Base-by-base conservation (phyloP, 2,113 vertebrate genomes). In the Elachura formosa region DNA sequence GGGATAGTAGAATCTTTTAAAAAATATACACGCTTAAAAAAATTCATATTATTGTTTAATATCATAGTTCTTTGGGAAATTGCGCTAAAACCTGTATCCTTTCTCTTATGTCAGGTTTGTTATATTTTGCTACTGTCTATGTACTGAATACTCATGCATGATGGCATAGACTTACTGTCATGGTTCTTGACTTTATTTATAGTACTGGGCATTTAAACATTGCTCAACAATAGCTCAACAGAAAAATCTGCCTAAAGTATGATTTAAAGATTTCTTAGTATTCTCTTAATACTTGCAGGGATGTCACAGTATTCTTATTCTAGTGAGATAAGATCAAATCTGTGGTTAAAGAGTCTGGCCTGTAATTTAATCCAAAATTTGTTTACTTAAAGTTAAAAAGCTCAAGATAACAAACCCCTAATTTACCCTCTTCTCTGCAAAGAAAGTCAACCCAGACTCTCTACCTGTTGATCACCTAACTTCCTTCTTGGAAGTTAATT, bases 391-490 rank as follows among this genome's bases (percentile, higher is more conserved):
- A 69, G 23, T 26, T 14, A 78, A 51, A 67, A 20, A 63, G n/a
- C 26, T 3, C 4, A 24, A 72, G 15, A 3, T 38, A 58, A 66
- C 1, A 63, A 73, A 29, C 4, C 9, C 31, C 6, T 2, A 41
- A 61, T 38, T 33, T 69, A 45, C 5, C 5, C 12, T 56, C 7
- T 45, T n/a, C 6, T 33, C 12, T 59, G 26, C 43, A 68, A 75
- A 41, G 14, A 49, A 59, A 62, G 24, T 10, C 46, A 72, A 21
- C 9, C 14, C 28, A 55, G 19, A 25, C 2, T 12, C 13, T 72
- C 12, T 9, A 16, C 5, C 14, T 46, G 29, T 6, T 0, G 2
- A 72, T 41, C 17, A 18, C 9, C 40, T 23, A 54, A 28, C 12
- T 6, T 28, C 20, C 23, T 72, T 5, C 24, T 18, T 14, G 7